A percentile compares a stretch with the other conserved stretches of the same genome.
Conservation (phyloP, 2,113 vertebrate genomes). For the Craseonycteris thonglongyai region DNA sequence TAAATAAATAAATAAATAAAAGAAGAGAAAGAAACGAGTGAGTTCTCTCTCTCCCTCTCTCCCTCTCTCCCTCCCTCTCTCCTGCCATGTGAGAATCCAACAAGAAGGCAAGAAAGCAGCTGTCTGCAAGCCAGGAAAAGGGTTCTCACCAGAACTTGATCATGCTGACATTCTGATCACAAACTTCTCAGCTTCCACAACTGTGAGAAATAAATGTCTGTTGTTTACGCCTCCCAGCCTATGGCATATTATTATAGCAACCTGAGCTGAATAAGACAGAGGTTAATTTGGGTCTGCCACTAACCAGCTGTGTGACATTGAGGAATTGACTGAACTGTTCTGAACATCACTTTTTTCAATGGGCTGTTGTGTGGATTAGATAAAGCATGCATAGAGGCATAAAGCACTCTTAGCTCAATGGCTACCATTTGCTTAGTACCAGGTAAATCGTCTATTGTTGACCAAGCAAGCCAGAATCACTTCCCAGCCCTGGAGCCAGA, state of each 20-base stretch:
- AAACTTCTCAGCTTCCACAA: background rate
- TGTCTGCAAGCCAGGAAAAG: background rate
- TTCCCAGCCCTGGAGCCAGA: background rate
- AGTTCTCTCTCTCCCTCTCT: rapidly evolving
- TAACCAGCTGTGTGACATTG: background rate
- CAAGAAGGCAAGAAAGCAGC: background rate
- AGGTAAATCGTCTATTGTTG: background rate
- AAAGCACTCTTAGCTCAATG: background rate
- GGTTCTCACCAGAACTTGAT: background rate
- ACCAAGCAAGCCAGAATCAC: background rate
- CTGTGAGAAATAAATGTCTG: background rate
- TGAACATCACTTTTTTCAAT: background rate
- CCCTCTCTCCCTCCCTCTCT: background rate
- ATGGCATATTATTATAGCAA: background rate
- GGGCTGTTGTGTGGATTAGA: background rate
- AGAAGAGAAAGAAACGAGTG: background rate
- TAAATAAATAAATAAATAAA: no score
- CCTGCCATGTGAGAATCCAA: background rate
- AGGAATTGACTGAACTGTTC: background rate
- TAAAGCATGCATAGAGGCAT: background rate
- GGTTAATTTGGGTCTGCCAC: background rate
- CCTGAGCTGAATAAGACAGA: background rate
- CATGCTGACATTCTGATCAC: background rate
- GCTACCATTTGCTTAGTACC: background rate
- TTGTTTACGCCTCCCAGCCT: background rate